These are phyloP conservation scores for Panopea generosa DNA, from an alignment of 2,888 invertebrate genomes.

Conservation along the genomic window DNA sequence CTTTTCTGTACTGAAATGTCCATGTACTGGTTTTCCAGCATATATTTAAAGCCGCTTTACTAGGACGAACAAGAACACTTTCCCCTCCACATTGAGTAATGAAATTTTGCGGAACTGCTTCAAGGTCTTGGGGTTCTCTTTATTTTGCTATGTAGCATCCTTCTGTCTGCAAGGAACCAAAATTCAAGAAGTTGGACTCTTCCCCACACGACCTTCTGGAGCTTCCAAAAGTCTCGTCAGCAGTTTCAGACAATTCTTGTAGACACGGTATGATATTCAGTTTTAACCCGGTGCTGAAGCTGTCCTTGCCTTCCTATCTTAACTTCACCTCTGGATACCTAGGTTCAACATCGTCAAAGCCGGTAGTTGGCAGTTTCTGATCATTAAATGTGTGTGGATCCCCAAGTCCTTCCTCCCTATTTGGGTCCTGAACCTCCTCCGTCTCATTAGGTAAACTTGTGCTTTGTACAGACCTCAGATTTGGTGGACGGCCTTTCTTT, in stretches of 20 bases:
- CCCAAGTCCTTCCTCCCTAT: neutral
- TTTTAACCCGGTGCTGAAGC: neutral
- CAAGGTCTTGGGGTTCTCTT: constrained; percentile 44
- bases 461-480: neutral
- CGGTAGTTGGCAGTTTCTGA: neutral
- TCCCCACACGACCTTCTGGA: constrained; percentile 29
- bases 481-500: constrained; percentile 18
- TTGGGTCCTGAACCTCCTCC: too few relatives aligned
- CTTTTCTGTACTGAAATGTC: constrained; percentile 43
- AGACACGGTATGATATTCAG: neutral
- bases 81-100: constrained; percentile 39
- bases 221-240: neutral
- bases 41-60: constrained; percentile 14
- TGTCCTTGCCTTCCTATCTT: neutral
- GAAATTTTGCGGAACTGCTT: too few relatives aligned
- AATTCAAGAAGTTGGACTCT: constrained; percentile 17
- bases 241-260: constrained; percentile 11
- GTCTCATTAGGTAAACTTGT: too few relatives aligned
- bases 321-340: neutral
- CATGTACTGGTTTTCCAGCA: constrained; percentile 33
- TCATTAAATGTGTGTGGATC: neutral
- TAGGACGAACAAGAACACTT: constrained; percentile 34
- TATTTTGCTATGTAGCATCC: constrained; percentile 49
- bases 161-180: too few relatives aligned
- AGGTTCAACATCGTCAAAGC: neutral